Percentiles rank a stretch among this genome's conserved stretches.
These are phyloP conservation scores for Cyphomyrus discorhynchus DNA, from an alignment of 2,113 vertebrate genomes.

Conservation along the genomic window DNA sequence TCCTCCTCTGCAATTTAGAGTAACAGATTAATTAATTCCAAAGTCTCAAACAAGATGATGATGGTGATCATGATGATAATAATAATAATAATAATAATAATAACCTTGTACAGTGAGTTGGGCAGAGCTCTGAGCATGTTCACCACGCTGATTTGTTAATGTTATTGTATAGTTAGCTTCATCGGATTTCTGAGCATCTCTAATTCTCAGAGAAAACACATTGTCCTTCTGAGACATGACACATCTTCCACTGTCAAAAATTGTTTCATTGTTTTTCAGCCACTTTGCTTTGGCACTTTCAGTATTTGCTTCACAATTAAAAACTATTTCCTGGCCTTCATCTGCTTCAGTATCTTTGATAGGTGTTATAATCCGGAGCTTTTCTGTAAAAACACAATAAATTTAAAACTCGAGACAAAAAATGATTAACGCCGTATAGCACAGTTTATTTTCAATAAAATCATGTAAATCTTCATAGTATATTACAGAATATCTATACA, in stretches of 20 bases:
- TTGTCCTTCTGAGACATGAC: conserved; percentile 85
- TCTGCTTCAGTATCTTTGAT: conserved; percentile 79
- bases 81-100: too few species aligned
- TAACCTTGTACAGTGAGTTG: too few species aligned
- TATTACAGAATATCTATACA: neutral
- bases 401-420: neutral
- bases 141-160: conserved; percentile 83
- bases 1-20: too few species aligned
- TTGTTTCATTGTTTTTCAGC: conserved; percentile 82
- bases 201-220: conserved; percentile 86
- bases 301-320: conserved; percentile 93
- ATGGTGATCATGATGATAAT: too few species aligned
- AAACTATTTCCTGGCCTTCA: conserved; percentile 82
- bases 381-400: conserved; percentile 67
- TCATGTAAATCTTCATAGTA: neutral
- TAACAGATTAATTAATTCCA: too few species aligned
- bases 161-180: conserved; percentile 72
- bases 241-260: conserved; percentile 92
- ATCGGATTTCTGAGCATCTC: conserved; percentile 73
- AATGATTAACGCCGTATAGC: neutral
- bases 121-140: conserved; percentile 79
- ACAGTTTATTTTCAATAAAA: neutral
- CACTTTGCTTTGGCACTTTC: conserved; percentile 95
- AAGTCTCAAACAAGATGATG: too few species aligned
- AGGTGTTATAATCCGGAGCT: conserved; percentile 84